Base-by-base conservation (phyloP, 2,888 invertebrate species). In the Thysanoteuthis rhombus region DNA sequence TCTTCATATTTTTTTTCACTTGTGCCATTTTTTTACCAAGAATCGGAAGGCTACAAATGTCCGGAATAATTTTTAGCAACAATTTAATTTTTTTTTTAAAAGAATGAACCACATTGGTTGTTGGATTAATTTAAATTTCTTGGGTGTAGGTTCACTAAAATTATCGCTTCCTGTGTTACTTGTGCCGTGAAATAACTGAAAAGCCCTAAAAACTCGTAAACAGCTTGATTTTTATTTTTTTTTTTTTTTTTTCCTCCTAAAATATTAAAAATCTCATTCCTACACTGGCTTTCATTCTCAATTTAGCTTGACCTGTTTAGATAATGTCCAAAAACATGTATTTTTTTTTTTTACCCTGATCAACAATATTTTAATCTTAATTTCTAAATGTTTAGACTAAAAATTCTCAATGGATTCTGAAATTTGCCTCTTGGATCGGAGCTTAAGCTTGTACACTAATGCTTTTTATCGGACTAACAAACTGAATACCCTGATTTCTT, bases 391-490 rank as follows among this genome's bases (percentile, higher is more conserved):
- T 47, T 47, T 19, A 19, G 19, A 19, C 3, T 47, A 4, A 47
- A 47, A 47, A n/a, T 75, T 75, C n/a, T 16, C n/a, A 75, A 75
- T 75, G 8, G 75, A 75, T 75, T n/a, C 10, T 75, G 32, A n/a
- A 32, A 12, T 75, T n/a, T 75, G n/a, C 75, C 75, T 75, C 75
- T 93, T 52, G 38, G 52, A 93, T 16, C 52, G 93, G 52, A 19
- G 93, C 93, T 58, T 75, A 42, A 75, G 52, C 52, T 52, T 93
- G 39, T 40, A 52, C 19, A 36, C 93, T 93, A 58, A 58, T 38
- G 75, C 75, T 58, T 52, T 92, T 52, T 38, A 19, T 38, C 28
- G 12, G 38, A 47, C 75, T 75, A 93, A 75, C 42, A 40, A 32
- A 28, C 32, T 40, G 39, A 42, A 39, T 42, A 39, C 75, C 32